phyloP scores from a whole-genome alignment of 2,888 invertebrate species.

The Osmoderma eremita region DNA sequence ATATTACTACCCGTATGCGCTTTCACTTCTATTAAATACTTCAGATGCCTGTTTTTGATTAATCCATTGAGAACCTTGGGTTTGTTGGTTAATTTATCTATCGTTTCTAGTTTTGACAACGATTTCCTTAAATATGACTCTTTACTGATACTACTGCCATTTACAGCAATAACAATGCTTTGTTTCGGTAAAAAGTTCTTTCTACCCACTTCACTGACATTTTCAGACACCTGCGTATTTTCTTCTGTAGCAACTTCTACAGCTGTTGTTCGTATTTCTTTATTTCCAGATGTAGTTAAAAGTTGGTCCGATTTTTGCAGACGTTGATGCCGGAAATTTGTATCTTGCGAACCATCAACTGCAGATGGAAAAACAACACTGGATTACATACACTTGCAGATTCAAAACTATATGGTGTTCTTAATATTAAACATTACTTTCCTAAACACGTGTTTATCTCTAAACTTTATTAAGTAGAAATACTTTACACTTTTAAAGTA shows the following conservation, averaged over 20 bases:
- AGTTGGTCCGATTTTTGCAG: neutral
- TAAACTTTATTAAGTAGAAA: neutral
- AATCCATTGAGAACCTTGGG: neutral
- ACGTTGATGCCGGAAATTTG: neutral
- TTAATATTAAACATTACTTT: neutral
- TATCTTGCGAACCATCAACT: slow-evolving; percentile 15
- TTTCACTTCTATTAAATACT: neutral
- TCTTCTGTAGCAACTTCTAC: neutral
- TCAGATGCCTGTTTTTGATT: neutral
- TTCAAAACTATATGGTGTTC: neutral
- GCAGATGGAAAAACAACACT: slow-evolving; percentile 33
- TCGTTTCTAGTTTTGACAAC: neutral
- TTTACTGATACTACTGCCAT: neutral
- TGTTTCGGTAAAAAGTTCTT: neutral
- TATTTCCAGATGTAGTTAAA: neutral
- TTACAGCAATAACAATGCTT: neutral
- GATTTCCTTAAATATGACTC: slow-evolving; percentile 3
- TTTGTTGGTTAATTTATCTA: neutral
- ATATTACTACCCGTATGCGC: neutral
- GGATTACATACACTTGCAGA: slow-evolving; percentile 14
- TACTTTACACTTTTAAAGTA: neutral
- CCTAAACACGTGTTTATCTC: neutral
- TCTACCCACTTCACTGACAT: neutral
- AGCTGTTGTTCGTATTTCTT: neutral
- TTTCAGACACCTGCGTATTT: neutral